These are phyloP conservation scores for Brachionus asplanchnoidis DNA, from an alignment of 1,140 invertebrate species.

Conservation along the genomic window DNA sequence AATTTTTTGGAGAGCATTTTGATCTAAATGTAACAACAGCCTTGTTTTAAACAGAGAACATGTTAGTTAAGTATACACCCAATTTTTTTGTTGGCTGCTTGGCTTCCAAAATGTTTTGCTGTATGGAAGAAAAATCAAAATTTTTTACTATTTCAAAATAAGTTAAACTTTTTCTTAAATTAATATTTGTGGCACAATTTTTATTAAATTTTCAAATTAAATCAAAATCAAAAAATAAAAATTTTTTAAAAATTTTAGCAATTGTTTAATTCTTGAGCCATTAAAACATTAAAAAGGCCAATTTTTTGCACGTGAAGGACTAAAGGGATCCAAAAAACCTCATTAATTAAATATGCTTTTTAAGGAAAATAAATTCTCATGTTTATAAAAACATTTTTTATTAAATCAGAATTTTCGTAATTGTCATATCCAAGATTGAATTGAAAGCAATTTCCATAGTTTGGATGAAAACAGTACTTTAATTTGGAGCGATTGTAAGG, in stretches of 20 bases:
- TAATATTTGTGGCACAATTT: background rate
- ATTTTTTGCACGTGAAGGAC: no score
- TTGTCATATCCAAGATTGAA: background rate
- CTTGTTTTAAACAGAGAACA: background rate
- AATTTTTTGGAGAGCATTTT: constrained; percentile 11
- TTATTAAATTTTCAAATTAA: no score
- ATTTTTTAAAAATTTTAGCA: no score
- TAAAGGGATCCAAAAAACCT: no score
- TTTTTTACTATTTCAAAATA: background rate
- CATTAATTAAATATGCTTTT: no score
- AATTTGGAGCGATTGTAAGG: background rate
- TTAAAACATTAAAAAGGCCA: no score
- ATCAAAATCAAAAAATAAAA: no score
- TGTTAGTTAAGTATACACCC: constrained; percentile 11
- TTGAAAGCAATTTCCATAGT: constrained; percentile 20
- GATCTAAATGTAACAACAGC: constrained; percentile 2
- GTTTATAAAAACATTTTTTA: no score
- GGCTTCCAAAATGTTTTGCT: constrained; percentile 2
- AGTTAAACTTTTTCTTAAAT: background rate
- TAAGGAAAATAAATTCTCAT: no score
- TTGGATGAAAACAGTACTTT: background rate
- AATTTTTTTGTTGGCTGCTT: background rate
- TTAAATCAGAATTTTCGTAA: background rate
- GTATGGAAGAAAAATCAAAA: background rate
- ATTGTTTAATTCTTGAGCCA: no score